Evolutionary conservation across 1,140 invertebrate species (phyloP).

Genomic region (Cotesia chilonis): DNA sequence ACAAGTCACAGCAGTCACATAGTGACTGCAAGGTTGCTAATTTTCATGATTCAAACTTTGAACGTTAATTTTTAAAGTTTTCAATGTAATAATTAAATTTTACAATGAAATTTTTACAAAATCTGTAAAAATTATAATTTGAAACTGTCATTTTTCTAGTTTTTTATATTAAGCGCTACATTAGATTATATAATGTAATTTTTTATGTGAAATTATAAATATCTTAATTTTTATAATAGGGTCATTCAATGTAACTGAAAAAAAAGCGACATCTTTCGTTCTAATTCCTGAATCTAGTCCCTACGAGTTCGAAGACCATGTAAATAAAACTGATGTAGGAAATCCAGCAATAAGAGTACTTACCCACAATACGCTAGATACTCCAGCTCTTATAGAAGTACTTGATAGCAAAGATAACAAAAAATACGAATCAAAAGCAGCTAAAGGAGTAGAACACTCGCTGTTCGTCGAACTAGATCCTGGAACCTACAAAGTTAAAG

Average conservation of each 20-base stretch:
- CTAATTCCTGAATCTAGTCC: not conserved
- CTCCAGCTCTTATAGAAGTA: conserved; percentile 13
- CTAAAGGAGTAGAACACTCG: conserved; percentile 38
- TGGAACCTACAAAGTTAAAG: conserved; percentile 55
- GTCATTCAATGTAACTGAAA: conserved; percentile 28
- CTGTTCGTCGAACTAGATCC: conserved; percentile 57
- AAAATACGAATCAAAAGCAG: conserved; percentile 24
- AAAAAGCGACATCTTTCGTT: conserved; percentile 45
- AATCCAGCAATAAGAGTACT: conserved; percentile 48
- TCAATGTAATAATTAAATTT: no score
- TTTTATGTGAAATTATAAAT: no score
- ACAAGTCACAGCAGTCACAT: no score
- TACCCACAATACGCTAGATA: conserved; percentile 30
- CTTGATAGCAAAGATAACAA: conserved; percentile 10
- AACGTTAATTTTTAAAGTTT: no score
- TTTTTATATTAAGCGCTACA: no score
- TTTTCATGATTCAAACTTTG: no score
- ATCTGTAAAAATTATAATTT: no score
- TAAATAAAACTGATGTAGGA: conserved; percentile 47
- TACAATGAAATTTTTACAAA: no score
- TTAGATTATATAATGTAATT: no score
- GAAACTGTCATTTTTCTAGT: no score
- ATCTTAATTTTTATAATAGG: conserved; percentile 16
- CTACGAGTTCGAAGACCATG: conserved; percentile 37
- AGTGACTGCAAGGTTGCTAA: no score